phyloP scores from a whole-genome alignment of 2,797 vertebrate genomes.

The Melanogrammus aeglefinus region DNA sequence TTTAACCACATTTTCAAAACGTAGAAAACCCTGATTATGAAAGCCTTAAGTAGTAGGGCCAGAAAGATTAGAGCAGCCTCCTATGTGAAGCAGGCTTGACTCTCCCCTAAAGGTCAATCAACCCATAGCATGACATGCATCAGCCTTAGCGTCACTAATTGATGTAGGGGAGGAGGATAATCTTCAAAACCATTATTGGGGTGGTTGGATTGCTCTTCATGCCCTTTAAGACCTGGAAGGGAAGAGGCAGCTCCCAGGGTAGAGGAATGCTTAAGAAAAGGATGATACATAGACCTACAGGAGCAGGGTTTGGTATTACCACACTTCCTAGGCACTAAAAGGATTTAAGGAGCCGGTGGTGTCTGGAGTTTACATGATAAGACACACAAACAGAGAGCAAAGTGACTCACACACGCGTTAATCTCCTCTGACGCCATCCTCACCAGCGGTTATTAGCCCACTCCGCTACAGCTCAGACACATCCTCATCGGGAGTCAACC shows the following conservation, averaged over 20 bases:
- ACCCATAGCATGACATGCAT: neutral
- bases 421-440: constrained; percentile 38
- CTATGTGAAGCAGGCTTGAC: neutral
- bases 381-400: constrained; percentile 53
- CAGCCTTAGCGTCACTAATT: neutral
- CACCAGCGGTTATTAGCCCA: constrained; percentile 45
- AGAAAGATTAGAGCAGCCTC: neutral
- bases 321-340: constrained; percentile 48
- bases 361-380: constrained; percentile 57
- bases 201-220: neutral
- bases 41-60: neutral
- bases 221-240: neutral
- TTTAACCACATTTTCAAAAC: neutral
- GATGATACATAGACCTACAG: constrained; percentile 11
- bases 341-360: constrained; percentile 54
- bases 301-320: constrained; percentile 24
- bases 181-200: neutral
- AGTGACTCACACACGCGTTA: constrained; percentile 52
- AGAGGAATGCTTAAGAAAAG: constrained; percentile 6
- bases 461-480: constrained; percentile 50
- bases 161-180: neutral
- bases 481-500: constrained; percentile 22
- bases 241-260: neutral
- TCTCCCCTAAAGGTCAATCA: neutral
- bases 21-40: neutral